Evolutionary conservation across 2,888 invertebrate species (phyloP).

Genomic region (Ischnura elegans): DNA sequence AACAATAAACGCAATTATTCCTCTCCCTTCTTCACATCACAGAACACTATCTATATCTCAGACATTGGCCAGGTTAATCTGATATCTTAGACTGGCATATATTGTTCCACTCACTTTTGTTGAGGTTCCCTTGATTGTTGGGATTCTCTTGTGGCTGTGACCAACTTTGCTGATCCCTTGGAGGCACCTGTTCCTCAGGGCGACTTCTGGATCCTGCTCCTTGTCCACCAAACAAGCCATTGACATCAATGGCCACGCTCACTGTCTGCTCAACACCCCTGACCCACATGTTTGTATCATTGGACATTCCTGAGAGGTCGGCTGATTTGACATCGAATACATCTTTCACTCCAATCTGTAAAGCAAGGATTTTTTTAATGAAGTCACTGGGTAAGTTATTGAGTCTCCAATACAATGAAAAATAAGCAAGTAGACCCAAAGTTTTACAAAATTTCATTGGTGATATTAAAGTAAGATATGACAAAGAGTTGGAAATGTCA

Average conservation of each 20-base stretch:
- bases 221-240: conserved; percentile 46
- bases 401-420: too few relatives aligned
- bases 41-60: too few relatives aligned
- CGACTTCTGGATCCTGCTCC: background rate
- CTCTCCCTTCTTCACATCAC: too few relatives aligned
- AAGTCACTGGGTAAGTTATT: background rate
- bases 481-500: too few relatives aligned
- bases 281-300: conserved; percentile 87
- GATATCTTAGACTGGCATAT: too few relatives aligned
- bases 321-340: conserved; percentile 90
- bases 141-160: conserved; percentile 10
- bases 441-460: too few relatives aligned
- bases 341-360: conserved; percentile 87
- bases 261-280: conserved; percentile 92
- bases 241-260: conserved; percentile 84
- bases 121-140: background rate
- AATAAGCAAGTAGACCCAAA: too few relatives aligned
- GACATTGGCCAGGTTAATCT: too few relatives aligned
- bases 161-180: background rate
- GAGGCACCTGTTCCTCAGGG: conserved; percentile 5
- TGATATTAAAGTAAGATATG: too few relatives aligned
- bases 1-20: too few relatives aligned
- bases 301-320: conserved; percentile 89
- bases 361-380: conserved; percentile 71
- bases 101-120: background rate